Percentiles rank a stretch among this genome's conserved stretches.
Conservation (phyloP, 2,888 invertebrate species). For the Acanthosoma haemorrhoidale region DNA sequence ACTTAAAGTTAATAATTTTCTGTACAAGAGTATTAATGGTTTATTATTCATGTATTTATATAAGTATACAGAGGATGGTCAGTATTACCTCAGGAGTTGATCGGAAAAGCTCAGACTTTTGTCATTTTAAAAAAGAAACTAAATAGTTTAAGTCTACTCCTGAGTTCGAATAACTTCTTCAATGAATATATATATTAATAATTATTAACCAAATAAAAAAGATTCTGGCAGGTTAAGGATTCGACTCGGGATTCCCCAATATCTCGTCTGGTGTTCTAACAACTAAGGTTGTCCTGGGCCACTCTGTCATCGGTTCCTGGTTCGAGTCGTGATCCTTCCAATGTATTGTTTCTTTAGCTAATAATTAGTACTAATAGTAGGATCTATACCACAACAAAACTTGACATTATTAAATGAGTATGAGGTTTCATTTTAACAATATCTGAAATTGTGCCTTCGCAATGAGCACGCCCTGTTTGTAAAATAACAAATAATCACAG, state of each 20-base stretch:
- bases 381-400: no score
- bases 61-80: slow-evolving; percentile 17
- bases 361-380: no score
- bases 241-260: no score
- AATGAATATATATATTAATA: no score
- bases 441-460: neutral
- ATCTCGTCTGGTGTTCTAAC: no score
- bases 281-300: no score
- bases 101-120: slow-evolving; percentile 14
- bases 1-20: neutral
- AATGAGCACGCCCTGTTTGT: neutral
- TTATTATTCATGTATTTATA: neutral
- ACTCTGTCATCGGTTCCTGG: no score
- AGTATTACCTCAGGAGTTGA: slow-evolving; percentile 15
- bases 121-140: neutral
- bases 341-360: no score
- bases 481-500: slow-evolving; percentile 35
- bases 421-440: neutral
- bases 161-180: neutral
- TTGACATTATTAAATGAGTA: no score
- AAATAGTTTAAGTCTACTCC: neutral
- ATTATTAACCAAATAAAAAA: no score
- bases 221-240: no score
- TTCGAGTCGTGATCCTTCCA: no score
- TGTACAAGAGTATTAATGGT: neutral